These are phyloP conservation scores for Loris lydekkerianus DNA, from an alignment of 2,797 vertebrate species.

Conservation along the genomic window DNA sequence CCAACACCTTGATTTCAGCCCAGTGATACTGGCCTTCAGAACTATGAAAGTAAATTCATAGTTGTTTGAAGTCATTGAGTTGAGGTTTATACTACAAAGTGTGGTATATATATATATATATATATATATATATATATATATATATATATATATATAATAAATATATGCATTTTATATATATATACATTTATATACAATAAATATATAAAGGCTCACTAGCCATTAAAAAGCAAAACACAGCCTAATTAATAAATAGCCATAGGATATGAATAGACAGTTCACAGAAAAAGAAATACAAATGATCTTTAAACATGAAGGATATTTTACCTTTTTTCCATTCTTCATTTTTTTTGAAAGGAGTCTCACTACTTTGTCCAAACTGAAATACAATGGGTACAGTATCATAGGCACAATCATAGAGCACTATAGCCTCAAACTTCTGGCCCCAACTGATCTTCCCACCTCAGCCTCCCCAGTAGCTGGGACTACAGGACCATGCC, in stretches of 20 bases:
- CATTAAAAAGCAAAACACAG: constrained; percentile 26
- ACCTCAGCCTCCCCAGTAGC: not conserved
- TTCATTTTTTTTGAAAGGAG: not conserved
- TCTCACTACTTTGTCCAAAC: not conserved
- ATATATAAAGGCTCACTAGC: not conserved
- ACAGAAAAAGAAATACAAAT: not conserved
- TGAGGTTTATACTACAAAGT: not conserved
- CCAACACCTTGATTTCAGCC: not conserved
- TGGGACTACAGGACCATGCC: not conserved
- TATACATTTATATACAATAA: too few species aligned
- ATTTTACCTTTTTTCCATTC: not conserved
- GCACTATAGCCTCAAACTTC: too few species aligned
- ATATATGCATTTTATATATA: too few species aligned
- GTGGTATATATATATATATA: not conserved
- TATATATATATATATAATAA: too few species aligned
- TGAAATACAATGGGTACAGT: not conserved
- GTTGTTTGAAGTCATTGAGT: not conserved
- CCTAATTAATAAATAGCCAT: not conserved
- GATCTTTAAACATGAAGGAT: not conserved
- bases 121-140: not conserved
- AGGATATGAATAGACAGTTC: not conserved
- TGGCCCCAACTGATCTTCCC: not conserved
- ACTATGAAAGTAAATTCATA: not conserved
- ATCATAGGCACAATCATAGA: not conserved
- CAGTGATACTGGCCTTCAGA: not conserved